phyloP scores from a whole-genome alignment of 2,797 vertebrate genomes.

The Eidolon dupreanum region DNA sequence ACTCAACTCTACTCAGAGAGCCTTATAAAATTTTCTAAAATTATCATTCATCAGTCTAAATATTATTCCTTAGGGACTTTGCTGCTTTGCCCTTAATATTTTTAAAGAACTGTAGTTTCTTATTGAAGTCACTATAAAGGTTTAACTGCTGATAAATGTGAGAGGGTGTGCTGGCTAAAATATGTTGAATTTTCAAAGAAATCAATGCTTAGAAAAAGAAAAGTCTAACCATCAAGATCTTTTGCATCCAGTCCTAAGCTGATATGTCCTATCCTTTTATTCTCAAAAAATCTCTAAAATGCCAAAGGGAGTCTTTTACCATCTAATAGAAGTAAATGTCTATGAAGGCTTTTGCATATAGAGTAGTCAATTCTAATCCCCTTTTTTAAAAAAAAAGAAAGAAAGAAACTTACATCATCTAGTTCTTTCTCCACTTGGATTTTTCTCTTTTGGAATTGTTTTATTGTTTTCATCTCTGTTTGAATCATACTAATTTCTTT shows the following conservation, averaged over 20 bases:
- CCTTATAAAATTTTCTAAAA: slow-evolving; percentile 52
- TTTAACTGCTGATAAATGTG: neutral
- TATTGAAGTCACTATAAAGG: neutral
- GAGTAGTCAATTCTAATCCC: neutral
- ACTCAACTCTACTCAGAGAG: neutral
- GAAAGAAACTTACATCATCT: slow-evolving; percentile 82
- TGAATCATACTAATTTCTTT: slow-evolving; percentile 89
- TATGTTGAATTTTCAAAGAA: slow-evolving; percentile 10
- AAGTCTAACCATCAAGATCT: neutral
- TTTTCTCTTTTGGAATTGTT: slow-evolving; percentile 88
- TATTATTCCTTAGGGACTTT: slow-evolving; percentile 38
- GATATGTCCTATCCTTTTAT: neutral
- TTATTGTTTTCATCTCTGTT: slow-evolving; percentile 87
- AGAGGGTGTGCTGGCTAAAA: neutral
- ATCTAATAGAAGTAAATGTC: slow-evolving; percentile 16
- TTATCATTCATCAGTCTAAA: neutral
- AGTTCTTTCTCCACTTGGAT: slow-evolving; percentile 91
- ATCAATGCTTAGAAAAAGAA: slow-evolving; percentile 34
- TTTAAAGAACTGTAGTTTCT: slow-evolving; percentile 40
- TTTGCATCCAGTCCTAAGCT: neutral
- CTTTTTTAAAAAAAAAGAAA: neutral
- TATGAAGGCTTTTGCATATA: neutral
- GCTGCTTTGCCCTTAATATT: neutral
- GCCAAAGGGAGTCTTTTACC: neutral
- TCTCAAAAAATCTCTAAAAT: slow-evolving; percentile 31